Percentiles rank a stretch among this genome's conserved stretches.
Conservation (phyloP, 2,888 invertebrate species). For the Elmis aenea region DNA sequence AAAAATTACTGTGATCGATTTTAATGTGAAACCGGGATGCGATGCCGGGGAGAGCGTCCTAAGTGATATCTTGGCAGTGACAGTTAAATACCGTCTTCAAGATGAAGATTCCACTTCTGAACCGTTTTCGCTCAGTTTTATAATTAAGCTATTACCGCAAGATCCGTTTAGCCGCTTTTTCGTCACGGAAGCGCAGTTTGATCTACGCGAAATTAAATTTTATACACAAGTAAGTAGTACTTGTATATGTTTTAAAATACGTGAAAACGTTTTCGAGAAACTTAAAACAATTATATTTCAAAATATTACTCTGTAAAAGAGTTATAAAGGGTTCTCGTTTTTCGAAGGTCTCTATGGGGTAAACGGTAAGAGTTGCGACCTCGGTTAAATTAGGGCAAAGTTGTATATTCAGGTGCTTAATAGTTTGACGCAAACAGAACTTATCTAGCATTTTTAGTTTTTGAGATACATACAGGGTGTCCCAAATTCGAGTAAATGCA, state of each 20-base stretch:
- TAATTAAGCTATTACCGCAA: slow-evolving; percentile 71
- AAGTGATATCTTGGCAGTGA: slow-evolving; percentile 75
- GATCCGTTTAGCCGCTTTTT: slow-evolving; percentile 76
- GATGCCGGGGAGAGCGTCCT: slow-evolving; percentile 67
- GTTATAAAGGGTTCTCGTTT: too few species aligned
- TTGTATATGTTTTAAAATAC: not conserved
- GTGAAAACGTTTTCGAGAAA: not conserved
- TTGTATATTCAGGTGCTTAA: too few species aligned
- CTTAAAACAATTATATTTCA: too few species aligned
- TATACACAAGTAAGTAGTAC: slow-evolving; percentile 68
- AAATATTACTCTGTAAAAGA: too few species aligned
- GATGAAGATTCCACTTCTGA: slow-evolving; percentile 32
- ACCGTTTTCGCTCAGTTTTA: slow-evolving; percentile 48
- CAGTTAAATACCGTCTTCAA: slow-evolving; percentile 59
- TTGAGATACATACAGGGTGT: too few species aligned
- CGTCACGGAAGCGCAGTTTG: slow-evolving; percentile 78
- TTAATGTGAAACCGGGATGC: slow-evolving; percentile 55
- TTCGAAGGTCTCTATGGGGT: too few species aligned
- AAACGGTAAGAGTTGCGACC: too few species aligned
- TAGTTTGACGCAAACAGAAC: too few species aligned
- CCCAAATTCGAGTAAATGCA: too few species aligned
- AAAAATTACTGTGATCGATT: slow-evolving; percentile 46
- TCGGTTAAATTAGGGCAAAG: too few species aligned
- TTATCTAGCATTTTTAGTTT: too few species aligned
- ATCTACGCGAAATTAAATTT: slow-evolving; percentile 75